Conservation (phyloP, 1,140 invertebrate genomes). For the Geopemphigus sp. region DNA sequence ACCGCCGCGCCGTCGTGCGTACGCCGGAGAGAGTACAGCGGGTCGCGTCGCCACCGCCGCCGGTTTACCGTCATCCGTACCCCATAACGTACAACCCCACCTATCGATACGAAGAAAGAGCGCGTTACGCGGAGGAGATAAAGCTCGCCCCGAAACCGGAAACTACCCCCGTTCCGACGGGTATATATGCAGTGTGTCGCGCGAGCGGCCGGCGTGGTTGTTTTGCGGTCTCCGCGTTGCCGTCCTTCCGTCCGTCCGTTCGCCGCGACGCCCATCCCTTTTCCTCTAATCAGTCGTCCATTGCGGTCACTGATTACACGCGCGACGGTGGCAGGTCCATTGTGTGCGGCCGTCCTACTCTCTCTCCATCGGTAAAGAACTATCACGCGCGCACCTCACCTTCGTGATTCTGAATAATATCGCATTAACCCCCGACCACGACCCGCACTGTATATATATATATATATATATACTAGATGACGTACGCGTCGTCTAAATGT, state of each 20-base stretch:
- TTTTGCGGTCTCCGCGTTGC: background rate
- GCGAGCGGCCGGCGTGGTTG: background rate
- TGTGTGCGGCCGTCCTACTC: background rate
- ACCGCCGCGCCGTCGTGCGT: too few species aligned
- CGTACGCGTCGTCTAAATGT: too few species aligned
- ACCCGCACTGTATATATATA: background rate
- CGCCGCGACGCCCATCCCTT: background rate
- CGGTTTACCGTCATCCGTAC: background rate
- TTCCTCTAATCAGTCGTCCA: constrained; percentile 30
- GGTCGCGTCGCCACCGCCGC: background rate
- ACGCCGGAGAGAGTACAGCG: too few species aligned
- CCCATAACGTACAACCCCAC: too few species aligned
- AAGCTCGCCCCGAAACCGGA: background rate
- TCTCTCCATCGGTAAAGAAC: background rate
- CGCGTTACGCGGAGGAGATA: background rate
- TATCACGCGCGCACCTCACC: background rate
- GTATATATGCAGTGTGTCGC: background rate
- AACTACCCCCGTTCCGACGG: background rate
- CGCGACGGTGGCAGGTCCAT: background rate
- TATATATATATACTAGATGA: too few species aligned
- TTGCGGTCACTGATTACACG: constrained; percentile 24
- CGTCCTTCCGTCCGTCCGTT: background rate
- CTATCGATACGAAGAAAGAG: background rate
- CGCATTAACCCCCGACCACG: background rate
- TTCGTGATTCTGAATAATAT: background rate